Conservation (phyloP, 1,140 invertebrate genomes). For the Leptopilina clavipes region DNA sequence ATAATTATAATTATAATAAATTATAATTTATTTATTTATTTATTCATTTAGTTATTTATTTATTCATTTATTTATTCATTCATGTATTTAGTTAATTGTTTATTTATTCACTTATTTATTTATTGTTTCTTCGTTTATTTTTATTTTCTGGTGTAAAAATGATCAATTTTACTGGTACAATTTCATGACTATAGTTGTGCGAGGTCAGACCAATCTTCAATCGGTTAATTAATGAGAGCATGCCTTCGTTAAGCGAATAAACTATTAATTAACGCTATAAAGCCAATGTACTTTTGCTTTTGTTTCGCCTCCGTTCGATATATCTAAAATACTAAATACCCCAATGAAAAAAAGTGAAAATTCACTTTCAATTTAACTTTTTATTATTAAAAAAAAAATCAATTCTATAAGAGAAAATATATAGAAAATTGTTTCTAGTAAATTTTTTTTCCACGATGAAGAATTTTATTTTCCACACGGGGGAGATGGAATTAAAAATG, state of each 20-base stretch:
- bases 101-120: too few relatives aligned
- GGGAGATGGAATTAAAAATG: neutral
- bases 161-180: neutral
- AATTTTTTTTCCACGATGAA: neutral
- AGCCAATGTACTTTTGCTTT: slow-evolving; percentile 20
- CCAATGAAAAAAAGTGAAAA: neutral
- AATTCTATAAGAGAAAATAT: too few relatives aligned
- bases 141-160: neutral
- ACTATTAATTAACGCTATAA: slow-evolving; percentile 42
- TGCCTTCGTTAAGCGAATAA: slow-evolving; percentile 25
- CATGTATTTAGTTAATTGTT: too few relatives aligned
- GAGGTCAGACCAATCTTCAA: slow-evolving; percentile 43
- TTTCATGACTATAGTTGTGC: neutral
- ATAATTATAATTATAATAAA: too few relatives aligned
- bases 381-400: too few relatives aligned
- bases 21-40: too few relatives aligned
- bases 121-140: neutral
- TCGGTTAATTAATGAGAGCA: slow-evolving; percentile 47
- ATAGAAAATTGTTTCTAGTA: neutral
- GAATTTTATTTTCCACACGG: too few relatives aligned
- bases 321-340: neutral
- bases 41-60: too few relatives aligned
- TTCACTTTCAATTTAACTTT: neutral
- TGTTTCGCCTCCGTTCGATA: slow-evolving; percentile 53
- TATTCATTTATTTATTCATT: too few relatives aligned